phyloP scores from a whole-genome alignment of 2,797 vertebrate species.

The Hydrocynus forskahlii region DNA sequence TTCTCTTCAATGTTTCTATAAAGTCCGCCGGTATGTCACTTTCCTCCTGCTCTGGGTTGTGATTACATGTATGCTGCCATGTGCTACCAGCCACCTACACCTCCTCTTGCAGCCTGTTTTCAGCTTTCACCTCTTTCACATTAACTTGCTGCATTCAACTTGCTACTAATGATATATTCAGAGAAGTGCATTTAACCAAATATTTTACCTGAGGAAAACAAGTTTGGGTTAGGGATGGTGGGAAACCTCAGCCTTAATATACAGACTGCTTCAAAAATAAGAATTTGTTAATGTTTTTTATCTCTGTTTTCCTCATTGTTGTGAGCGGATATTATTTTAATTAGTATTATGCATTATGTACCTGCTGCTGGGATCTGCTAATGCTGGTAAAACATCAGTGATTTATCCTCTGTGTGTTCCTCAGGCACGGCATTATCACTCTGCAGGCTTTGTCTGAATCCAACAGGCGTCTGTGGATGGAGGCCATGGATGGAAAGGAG shows the following conservation, averaged over 20 bases:
- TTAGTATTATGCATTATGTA: background rate
- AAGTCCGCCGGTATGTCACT: slow-evolving; percentile 63
- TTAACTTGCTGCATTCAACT: slow-evolving; percentile 4
- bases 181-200: background rate
- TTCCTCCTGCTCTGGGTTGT: slow-evolving; percentile 34
- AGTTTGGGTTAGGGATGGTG: background rate
- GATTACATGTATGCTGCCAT: slow-evolving; percentile 13
- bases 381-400: background rate
- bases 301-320: background rate
- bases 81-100: slow-evolving; percentile 15
- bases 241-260: background rate
- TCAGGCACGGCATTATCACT: slow-evolving; percentile 94
- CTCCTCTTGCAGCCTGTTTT: slow-evolving; percentile 4
- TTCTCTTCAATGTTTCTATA: slow-evolving; percentile 67
- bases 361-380: background rate
- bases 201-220: background rate
- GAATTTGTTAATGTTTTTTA: background rate
- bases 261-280: background rate
- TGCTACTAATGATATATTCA: background rate
- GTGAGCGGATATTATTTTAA: background rate
- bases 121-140: background rate
- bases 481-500: slow-evolving; percentile 99
- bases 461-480: slow-evolving; percentile 94
- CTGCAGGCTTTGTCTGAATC: slow-evolving; percentile 94
- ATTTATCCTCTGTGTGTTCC: slow-evolving; percentile 50